Base-by-base conservation (phyloP, 37 sponge, comb jelly and placozoan species). In the Sycon ciliatum region DNA sequence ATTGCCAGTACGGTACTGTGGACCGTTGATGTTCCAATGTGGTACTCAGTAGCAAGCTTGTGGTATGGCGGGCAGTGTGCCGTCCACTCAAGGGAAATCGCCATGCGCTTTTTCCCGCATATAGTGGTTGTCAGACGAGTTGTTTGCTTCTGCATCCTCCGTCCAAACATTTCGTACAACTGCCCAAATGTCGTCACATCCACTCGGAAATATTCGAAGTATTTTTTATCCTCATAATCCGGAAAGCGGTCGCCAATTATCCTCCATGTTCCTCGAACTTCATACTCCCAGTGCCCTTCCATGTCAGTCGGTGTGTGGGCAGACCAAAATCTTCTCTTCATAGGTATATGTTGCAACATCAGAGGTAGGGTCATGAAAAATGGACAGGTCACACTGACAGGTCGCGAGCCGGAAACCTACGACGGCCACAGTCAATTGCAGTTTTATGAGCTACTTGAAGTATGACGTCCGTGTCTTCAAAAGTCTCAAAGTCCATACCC, bases 161-260 rank as follows among this genome's bases (percentile, higher is more conserved):
- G n/a, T 26, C 46, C 66, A 39, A 27, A 75, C 4, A 38, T 38
- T 4, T 63, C 46, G 26, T 31, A 65, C 5, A 75, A 23, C n/a
- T 26, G 46, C 65, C 76, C 60, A 32, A 75, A 75, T 0, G 66
- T 39, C 11, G 31, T 61, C 32, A 63, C 62, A 11, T 39, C 11
- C 76, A 75, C 62, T 32, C 76, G 35, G 39, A 39, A 75, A 31
- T 75, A 36, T 39, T 62, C 62, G 16, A 42, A 22, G 26, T 75
- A 75, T 2, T 67, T 38, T 0, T 42, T 75, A 28, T 75, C 32
- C 34, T 75, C 76, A 39, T 49, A 75, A 11, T 75, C 76, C 9
- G 65, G 76, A 63, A 39, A 75, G 4, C 9, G 3, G 46, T 39
- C n/a, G n/a, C n/a, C n/a, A n/a, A n/a, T n/a, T n/a, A n/a, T n/a